Evolutionary conservation across 2,797 vertebrate species (phyloP), one percentile per base, ranked within the genome.

Genomic region (Spea hammondii): DNA sequence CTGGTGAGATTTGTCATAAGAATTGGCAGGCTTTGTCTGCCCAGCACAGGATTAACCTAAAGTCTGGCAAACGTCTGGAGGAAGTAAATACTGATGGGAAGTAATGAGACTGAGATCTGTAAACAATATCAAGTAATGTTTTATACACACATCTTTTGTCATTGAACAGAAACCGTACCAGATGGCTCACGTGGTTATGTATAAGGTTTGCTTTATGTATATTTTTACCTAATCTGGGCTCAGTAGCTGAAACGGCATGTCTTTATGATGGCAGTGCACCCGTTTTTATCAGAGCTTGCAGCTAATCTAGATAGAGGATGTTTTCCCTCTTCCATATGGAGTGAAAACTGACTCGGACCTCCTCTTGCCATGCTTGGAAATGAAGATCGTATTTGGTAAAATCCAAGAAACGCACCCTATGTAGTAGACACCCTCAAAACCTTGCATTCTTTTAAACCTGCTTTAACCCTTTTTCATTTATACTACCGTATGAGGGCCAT

Each of bases 111-210:
- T 45, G n/a, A 48, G 11, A 45, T n/a, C 46, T n/a, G 66, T 59
- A 76, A 70, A 70, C 73, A 70, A 71, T 54, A 76, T 59, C 47
- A 80, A 59, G 32, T 65, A 46, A 17, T 72, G 62, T 76, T 80
- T 66, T 72, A 76, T 67, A 76, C 47, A 71, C 60, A 80, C 13
- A 71, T 55, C 62, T 66, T 64, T 54, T 65, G 66, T 75, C 49
- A 64, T 70, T 65, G 14, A 65, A 7, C 51, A 65, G 68, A 70
- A 72, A 67, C 60, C 17, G 5, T 11, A 75, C n/a, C 73, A 80
- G 74, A 76, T 76, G 77, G 46, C 57, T 59, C 5, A 6, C 17
- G 55, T 62, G 47, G 55, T 72, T 11, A 47, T 57, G 46, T 62
- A 62, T 4, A n/a, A 59, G 5, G 2, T 11, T 9, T n/a, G 13